phyloP scores from a whole-genome alignment of 2,888 invertebrate genomes.

The Suillia variegata region DNA sequence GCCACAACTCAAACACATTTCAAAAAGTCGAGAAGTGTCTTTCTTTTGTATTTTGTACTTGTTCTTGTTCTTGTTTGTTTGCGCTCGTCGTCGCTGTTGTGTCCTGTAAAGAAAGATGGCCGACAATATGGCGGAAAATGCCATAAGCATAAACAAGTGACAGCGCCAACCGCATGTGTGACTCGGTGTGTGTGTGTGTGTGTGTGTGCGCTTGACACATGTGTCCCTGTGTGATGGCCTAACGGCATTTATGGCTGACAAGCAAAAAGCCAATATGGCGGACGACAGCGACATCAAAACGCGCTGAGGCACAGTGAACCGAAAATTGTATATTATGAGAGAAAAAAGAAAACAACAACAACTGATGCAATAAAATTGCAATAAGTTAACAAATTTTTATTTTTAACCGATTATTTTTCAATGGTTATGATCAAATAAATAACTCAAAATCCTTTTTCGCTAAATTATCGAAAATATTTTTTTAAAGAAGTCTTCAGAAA shows the following conservation, averaged over 20 bases:
- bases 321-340: conserved; percentile 21
- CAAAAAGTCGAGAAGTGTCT: background rate
- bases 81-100: background rate
- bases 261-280: conserved; percentile 42
- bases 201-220: conserved; percentile 12
- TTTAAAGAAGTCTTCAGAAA: too few species aligned
- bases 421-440: too few species aligned
- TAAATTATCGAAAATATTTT: too few species aligned
- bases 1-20: too few species aligned
- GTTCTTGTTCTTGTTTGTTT: background rate
- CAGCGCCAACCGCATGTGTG: conserved; percentile 13
- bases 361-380: conserved; percentile 21
- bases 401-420: too few species aligned
- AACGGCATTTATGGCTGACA: conserved; percentile 50
- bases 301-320: background rate
- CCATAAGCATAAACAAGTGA: conserved; percentile 21
- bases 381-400: too few species aligned
- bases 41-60: background rate
- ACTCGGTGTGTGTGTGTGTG: too few species aligned
- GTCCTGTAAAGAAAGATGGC: background rate
- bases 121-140: background rate
- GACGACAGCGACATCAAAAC: background rate
- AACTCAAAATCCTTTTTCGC: too few species aligned
- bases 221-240: conserved; percentile 40
- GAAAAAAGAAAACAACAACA: conserved; percentile 35